phyloP scores from a whole-genome alignment of 1,140 invertebrate species.

The Eriosoma lanigerum region DNA sequence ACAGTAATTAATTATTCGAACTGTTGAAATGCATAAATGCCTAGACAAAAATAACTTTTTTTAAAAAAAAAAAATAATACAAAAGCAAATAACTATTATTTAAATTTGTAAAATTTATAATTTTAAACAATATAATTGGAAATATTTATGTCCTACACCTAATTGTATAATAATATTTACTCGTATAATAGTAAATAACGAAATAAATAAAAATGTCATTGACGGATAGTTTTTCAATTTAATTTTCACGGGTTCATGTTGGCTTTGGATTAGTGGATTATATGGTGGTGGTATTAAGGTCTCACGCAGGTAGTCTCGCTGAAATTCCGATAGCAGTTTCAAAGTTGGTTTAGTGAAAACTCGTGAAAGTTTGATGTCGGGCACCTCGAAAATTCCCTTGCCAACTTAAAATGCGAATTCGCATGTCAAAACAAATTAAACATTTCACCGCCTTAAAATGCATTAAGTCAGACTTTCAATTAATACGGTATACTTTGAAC shows the following conservation, averaged over 20 bases:
- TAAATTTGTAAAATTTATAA: no score
- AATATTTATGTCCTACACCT: no score
- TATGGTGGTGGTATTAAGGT: not conserved
- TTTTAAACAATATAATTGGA: no score
- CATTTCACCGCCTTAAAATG: constrained; percentile 25
- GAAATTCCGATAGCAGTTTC: constrained; percentile 14
- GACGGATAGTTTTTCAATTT: constrained; percentile 17
- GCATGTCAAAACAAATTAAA: constrained; percentile 38
- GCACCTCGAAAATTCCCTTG: not conserved
- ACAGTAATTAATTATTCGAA: no score
- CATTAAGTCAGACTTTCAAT: constrained; percentile 11
- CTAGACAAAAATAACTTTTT: no score
- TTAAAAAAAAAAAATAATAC: no score
- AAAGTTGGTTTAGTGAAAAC: constrained; percentile 31
- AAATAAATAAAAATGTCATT: not conserved
- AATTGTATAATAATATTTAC: no score
- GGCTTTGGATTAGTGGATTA: constrained; percentile 7
- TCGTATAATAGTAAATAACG: not conserved
- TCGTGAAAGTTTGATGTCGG: constrained; percentile 6
- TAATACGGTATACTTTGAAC: not conserved
- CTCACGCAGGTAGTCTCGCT: not conserved
- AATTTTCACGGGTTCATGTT: constrained; percentile 13
- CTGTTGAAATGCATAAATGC: no score
- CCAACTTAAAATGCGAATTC: constrained; percentile 13
- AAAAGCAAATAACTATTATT: no score